Conservation (phyloP, 2,888 invertebrate genomes). For the Oscheius sp. region DNA sequence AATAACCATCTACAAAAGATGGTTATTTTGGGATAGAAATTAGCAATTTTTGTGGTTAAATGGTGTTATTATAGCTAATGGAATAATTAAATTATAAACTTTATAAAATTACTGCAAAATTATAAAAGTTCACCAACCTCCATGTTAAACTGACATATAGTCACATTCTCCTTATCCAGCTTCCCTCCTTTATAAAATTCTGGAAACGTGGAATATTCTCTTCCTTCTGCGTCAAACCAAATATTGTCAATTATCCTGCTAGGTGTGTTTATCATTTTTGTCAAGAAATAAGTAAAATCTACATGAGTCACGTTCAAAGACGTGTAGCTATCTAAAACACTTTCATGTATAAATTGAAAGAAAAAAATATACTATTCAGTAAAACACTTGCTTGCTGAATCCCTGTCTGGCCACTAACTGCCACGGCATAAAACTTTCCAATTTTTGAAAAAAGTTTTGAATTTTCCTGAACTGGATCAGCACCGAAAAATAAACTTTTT, state of each 20-base stretch:
- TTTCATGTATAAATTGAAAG: not conserved
- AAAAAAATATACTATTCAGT: constrained; percentile 6
- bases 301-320: constrained; percentile 1
- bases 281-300: constrained; percentile 14
- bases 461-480: constrained; percentile 15
- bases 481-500: constrained; percentile 8
- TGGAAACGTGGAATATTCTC: constrained; percentile 20
- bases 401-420: constrained; percentile 18
- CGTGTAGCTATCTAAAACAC: constrained; percentile 1
- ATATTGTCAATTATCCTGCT: constrained; percentile 1
- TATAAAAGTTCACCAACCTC: constrained; percentile 8
- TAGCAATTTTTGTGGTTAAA: too few species aligned
- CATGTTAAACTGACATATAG: constrained; percentile 27
- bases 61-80: too few species aligned
- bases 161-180: constrained; percentile 12
- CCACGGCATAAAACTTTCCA: constrained; percentile 16
- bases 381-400: constrained; percentile 2
- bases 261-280: not conserved
- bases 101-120: not conserved
- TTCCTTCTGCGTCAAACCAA: constrained; percentile 30
- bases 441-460: constrained; percentile 2
- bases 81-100: too few species aligned
- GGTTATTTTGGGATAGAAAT: too few species aligned
- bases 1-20: too few species aligned
- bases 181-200: not conserved